Percentiles rank a stretch among this genome's conserved stretches.
Evolutionary conservation across 2,113 vertebrate genomes (phyloP).

Genomic region (Morone chrysops): DNA sequence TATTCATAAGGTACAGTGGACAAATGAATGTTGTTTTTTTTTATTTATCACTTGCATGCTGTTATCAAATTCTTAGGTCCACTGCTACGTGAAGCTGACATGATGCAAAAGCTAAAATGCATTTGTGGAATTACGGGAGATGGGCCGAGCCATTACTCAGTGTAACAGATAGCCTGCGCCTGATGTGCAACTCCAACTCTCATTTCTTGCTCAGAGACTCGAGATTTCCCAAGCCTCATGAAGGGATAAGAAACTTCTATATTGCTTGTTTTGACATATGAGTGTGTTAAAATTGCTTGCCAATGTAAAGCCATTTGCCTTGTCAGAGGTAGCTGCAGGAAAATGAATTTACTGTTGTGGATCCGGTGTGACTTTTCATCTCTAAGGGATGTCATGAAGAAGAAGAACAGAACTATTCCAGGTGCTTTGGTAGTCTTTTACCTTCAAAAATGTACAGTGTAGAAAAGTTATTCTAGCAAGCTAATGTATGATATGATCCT

Average conservation of each 20-base stretch:
- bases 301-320: conserved; percentile 58
- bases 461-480: not conserved
- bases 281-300: conserved; percentile 64
- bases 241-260: conserved; percentile 60
- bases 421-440: conserved; percentile 2
- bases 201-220: conserved; percentile 57
- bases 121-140: conserved; percentile 67
- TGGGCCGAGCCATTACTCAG: conserved; percentile 55
- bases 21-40: conserved; percentile 63
- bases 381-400: conserved; percentile 10
- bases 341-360: conserved; percentile 66
- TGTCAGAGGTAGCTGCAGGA: conserved; percentile 53
- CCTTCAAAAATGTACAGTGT: not conserved
- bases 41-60: conserved; percentile 68
- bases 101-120: conserved; percentile 61
- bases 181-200: conserved; percentile 65
- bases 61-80: conserved; percentile 78
- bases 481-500: not conserved
- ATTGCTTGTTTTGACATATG: conserved; percentile 69
- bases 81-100: conserved; percentile 61
- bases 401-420: conserved; percentile 19
- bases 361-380: conserved; percentile 46
- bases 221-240: conserved; percentile 64
- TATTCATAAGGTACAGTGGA: conserved; percentile 60
- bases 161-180: conserved; percentile 66